A percentile compares a stretch with the other conserved stretches of the same genome.
Conservation (phyloP, 2,797 vertebrate species). For the Natrix natrix region DNA sequence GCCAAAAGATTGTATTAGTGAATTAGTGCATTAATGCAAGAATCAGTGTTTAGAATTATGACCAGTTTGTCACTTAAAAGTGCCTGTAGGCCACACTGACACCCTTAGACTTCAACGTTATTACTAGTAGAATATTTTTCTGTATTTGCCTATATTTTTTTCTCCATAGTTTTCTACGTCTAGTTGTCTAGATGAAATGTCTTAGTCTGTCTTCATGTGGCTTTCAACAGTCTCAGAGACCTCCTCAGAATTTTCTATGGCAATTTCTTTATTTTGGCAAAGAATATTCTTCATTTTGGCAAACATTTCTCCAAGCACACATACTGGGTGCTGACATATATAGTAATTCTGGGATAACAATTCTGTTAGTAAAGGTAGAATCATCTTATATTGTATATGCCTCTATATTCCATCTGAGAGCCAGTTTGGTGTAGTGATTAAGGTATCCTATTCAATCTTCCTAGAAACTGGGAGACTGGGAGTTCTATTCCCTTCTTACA, state of each 20-base stretch:
- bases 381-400: not conserved
- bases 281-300: not conserved
- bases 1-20: not conserved
- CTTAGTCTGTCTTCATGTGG: not conserved
- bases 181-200: not conserved
- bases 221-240: not conserved
- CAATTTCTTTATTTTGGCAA: not conserved
- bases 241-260: not conserved
- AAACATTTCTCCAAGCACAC: not conserved
- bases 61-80: not conserved
- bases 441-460: not conserved
- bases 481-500: not conserved
- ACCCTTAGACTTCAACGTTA: not conserved
- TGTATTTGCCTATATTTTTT: not conserved
- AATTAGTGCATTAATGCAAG: not conserved
- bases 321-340: not conserved
- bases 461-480: not conserved
- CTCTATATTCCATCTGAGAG: not conserved
- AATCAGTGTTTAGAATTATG: not conserved
- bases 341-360: not conserved
- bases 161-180: not conserved
- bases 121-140: not conserved
- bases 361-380: not conserved
- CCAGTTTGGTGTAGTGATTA: not conserved
- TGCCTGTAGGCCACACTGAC: not conserved